Evolutionary conservation across 2,888 invertebrate species (phyloP).

Genomic region (Tethea ocularis): DNA sequence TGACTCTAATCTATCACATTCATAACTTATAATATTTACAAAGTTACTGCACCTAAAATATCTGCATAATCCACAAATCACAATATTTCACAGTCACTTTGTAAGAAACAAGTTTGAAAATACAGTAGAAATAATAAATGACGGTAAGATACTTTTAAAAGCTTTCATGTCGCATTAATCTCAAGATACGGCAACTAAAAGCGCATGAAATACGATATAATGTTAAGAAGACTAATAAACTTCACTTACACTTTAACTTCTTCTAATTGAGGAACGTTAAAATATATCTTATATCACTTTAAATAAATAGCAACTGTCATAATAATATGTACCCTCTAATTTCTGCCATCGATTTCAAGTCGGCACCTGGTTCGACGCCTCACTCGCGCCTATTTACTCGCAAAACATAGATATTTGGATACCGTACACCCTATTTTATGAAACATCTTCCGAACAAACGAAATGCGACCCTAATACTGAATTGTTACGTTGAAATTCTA

Average conservation of each 20-base stretch:
- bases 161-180: constrained; percentile 6
- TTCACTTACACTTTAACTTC: constrained; percentile 48
- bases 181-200: constrained; percentile 21
- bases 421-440: constrained; percentile 63
- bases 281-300: constrained; percentile 55
- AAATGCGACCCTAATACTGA: constrained; percentile 45
- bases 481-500: constrained; percentile 42
- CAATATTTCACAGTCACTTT: background rate
- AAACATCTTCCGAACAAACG: constrained; percentile 30
- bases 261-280: constrained; percentile 54
- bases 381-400: constrained; percentile 78
- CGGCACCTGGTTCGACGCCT: constrained; percentile 79
- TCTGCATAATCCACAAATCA: background rate
- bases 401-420: constrained; percentile 80
- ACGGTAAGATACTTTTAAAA: background rate
- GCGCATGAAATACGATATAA: constrained; percentile 44
- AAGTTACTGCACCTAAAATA: background rate
- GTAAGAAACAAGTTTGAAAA: background rate
- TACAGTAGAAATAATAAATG: constrained; percentile 2
- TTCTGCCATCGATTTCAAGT: constrained; percentile 72
- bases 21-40: background rate
- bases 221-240: constrained; percentile 53
- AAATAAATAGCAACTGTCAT: constrained; percentile 78
- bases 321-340: constrained; percentile 74
- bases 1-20: too few relatives aligned